Evolutionary conservation across 1,140 invertebrate species (phyloP).

Genomic region (Neotoxoptera formosana): DNA sequence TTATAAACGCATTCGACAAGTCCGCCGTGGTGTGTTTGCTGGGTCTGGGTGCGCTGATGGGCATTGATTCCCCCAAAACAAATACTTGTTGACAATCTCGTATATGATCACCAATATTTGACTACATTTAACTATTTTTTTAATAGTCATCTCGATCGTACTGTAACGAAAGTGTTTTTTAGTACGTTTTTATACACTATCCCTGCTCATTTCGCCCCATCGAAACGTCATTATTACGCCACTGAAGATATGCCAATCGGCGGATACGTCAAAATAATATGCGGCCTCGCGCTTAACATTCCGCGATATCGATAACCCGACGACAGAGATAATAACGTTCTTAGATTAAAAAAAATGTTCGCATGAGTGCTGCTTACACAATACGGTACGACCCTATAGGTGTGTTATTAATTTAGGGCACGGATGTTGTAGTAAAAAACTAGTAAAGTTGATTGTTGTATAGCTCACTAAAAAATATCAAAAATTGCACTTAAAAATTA

Average conservation of each 20-base stretch:
- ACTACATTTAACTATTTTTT: too few relatives aligned
- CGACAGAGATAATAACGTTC: neutral
- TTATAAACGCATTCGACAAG: neutral
- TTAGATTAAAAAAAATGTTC: neutral
- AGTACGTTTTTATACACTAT: neutral
- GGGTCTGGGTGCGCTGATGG: neutral
- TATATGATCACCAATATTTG: neutral
- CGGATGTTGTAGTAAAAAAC: too few relatives aligned
- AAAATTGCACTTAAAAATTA: too few relatives aligned
- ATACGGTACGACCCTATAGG: too few relatives aligned
- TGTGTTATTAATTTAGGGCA: too few relatives aligned
- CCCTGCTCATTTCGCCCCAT: neutral
- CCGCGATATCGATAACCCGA: neutral
- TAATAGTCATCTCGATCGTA: neutral
- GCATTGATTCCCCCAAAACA: neutral
- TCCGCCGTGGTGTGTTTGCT: neutral
- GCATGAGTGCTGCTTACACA: neutral
- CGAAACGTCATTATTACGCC: neutral
- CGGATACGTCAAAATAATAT: neutral
- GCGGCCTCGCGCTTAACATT: neutral
- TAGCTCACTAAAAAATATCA: too few relatives aligned
- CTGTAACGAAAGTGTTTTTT: too few relatives aligned
- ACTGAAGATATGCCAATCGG: neutral
- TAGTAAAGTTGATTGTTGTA: too few relatives aligned
- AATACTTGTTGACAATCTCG: neutral